Percentiles rank a stretch among this genome's conserved stretches.
phyloP scores from a whole-genome alignment of 1,140 invertebrate genomes.

The Calephelis nemesis region DNA sequence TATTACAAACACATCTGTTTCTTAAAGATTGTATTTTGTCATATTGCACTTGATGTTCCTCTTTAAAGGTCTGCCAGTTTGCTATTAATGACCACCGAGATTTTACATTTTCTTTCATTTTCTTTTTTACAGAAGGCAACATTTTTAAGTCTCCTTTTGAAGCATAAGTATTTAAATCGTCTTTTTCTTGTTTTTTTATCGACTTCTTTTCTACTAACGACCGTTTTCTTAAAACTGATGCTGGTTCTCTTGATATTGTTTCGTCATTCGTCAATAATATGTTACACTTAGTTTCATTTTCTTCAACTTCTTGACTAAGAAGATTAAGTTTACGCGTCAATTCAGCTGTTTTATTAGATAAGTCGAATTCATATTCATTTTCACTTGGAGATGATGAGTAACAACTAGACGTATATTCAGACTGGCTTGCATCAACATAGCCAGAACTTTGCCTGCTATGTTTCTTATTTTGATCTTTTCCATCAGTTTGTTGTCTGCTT shows the following conservation, averaged over 20 bases:
- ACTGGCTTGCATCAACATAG: constrained; percentile 76
- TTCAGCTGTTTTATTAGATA: constrained; percentile 70
- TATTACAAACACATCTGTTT: constrained; percentile 84
- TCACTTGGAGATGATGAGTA: constrained; percentile 76
- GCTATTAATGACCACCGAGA: constrained; percentile 66
- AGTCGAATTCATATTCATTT: constrained; percentile 76
- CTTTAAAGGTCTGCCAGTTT: constrained; percentile 80
- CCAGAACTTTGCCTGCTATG: constrained; percentile 67
- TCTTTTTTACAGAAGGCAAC: constrained; percentile 30
- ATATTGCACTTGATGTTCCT: constrained; percentile 80
- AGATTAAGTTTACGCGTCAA: constrained; percentile 68
- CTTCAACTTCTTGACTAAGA: constrained; percentile 57
- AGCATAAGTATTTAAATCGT: constrained; percentile 30
- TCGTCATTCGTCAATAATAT: constrained; percentile 40
- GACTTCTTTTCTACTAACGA: constrained; percentile 37
- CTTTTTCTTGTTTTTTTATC: constrained; percentile 31
- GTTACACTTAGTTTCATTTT: constrained; percentile 45
- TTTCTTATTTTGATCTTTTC: constrained; percentile 40
- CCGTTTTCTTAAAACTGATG: constrained; percentile 56
- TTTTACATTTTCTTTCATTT: constrained; percentile 40
- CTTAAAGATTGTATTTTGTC: constrained; percentile 78
- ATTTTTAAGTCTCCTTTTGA: constrained; percentile 20
- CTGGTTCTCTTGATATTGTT: constrained; percentile 38
- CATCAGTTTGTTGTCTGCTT: constrained; percentile 53
- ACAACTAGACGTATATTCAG: constrained; percentile 75